phyloP scores from a whole-genome alignment of 1,140 invertebrate genomes.

The Harpegnathos saltator region DNA sequence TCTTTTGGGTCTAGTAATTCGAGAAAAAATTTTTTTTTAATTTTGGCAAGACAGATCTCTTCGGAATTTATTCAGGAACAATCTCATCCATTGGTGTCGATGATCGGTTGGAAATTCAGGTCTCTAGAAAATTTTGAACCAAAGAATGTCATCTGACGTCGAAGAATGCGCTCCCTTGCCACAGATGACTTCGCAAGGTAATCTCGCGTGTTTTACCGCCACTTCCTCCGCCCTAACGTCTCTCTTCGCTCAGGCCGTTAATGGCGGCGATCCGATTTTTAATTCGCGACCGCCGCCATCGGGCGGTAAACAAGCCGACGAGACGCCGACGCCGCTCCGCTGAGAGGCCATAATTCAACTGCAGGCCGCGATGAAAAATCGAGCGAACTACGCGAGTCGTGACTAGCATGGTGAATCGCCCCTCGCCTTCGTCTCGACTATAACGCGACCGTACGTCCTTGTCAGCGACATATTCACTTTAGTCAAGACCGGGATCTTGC shows the following conservation, averaged over 20 bases:
- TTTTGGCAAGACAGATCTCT: too few species aligned
- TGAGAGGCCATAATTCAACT: conserved; percentile 42
- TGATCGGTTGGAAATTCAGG: too few species aligned
- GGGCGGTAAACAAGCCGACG: conserved; percentile 31
- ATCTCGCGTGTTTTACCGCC: not conserved
- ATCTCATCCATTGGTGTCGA: too few species aligned
- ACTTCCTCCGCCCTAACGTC: too few species aligned
- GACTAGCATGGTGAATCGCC: conserved; percentile 50
- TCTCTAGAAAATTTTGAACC: too few species aligned
- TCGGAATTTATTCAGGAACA: too few species aligned
- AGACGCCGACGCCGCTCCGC: too few species aligned
- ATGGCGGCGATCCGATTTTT: conserved; percentile 4
- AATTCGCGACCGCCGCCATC: conserved; percentile 1
- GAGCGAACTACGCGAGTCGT: conserved; percentile 42
- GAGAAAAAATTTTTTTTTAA: too few species aligned
- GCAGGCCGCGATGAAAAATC: conserved; percentile 45
- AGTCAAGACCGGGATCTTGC: conserved; percentile 55
- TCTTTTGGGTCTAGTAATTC: too few species aligned
- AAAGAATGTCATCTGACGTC: too few species aligned
- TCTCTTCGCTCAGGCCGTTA: not conserved
- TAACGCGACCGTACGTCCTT: conserved; percentile 66
- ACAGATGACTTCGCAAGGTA: too few species aligned
- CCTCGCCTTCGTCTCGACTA: conserved; percentile 38
- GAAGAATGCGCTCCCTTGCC: too few species aligned
- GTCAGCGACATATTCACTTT: conserved; percentile 67